Evolutionary conservation across 2,888 invertebrate species (phyloP).

Genomic region (Drosophila greeni): DNA sequence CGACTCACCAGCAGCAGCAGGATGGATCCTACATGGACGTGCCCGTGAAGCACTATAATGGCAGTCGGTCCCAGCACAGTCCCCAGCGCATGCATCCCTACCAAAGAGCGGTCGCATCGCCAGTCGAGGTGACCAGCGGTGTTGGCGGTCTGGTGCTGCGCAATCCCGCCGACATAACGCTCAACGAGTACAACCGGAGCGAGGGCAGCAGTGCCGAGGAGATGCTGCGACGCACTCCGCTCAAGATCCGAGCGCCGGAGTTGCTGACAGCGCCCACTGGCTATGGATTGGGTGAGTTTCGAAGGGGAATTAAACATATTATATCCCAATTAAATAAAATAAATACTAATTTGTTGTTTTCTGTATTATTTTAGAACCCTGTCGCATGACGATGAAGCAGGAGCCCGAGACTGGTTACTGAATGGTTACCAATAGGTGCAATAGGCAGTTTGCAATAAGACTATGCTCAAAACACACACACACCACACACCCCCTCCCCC

Average conservation of each 20-base stretch:
- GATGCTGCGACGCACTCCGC: constrained; percentile 72
- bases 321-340: neutral
- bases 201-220: constrained; percentile 72
- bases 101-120: constrained; percentile 60
- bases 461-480: constrained; percentile 11
- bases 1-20: constrained; percentile 40
- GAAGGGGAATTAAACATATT: neutral
- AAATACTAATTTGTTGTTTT: neutral
- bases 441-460: constrained; percentile 31
- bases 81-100: constrained; percentile 63
- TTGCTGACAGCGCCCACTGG: constrained; percentile 49
- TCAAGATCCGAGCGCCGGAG: constrained; percentile 74
- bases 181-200: constrained; percentile 78
- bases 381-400: constrained; percentile 78
- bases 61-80: constrained; percentile 59
- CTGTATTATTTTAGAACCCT: constrained; percentile 61
- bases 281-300: constrained; percentile 67
- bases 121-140: constrained; percentile 42
- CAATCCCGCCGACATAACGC: constrained; percentile 77
- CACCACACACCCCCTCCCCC: constrained; percentile 16
- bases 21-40: constrained; percentile 42
- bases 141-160: constrained; percentile 58
- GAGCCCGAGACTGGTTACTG: constrained; percentile 79
- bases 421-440: constrained; percentile 47
- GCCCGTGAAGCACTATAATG: constrained; percentile 50